Base-by-base conservation (phyloP, 2,888 invertebrate species). In the Platycheirus albimanus region DNA sequence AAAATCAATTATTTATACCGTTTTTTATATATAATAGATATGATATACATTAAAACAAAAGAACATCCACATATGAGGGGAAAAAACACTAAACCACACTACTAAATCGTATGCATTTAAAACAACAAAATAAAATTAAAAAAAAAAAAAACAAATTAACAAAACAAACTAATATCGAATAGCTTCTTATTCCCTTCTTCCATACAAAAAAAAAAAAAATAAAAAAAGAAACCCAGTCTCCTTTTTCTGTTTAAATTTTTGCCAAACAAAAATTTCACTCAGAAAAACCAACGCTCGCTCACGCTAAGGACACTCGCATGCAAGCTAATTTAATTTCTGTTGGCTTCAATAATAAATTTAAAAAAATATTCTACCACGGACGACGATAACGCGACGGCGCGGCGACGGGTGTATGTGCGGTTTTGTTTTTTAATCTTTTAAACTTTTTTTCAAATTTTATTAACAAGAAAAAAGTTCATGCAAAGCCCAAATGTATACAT, bases 71-170 rank as follows among this genome's bases (percentile, higher is more conserved):
- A 38, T 41, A 43, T 67, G 67, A 85, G 72, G 52, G 54, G 41
- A 41, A 72, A 69, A 58, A 33, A 77, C 58, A 84, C 85, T 74
- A 70, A 58, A 41, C 75, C 70, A 67, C 75, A 41, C 75, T 66
- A 67, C 75, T 75, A 83, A 71, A 83, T 54, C 61, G 54, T 74
- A 85, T 79, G 83, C 83, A 84, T 74, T 83, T 78, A 84, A 64
- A 67, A 72, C 43, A 49, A 24, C 30, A 47, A 36, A 30, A 67
- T 67, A 20, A 79, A 56, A 36, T n/a, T 10, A 66, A 66, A 51
- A 81, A 64, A 77, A 49, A 43, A 33, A 70, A 28, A 24, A 45
- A 43, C 11, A 78, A n/a, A n/a, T n/a, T n/a, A n/a, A 70, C 56
- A 64, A 64, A 43, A 24, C 15, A 28, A 61, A 45, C 43, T 67